A percentile compares a stretch with the other conserved stretches of the same genome.
phyloP scores from a whole-genome alignment of 2,888 invertebrate genomes.

The Agrypnus murinus region DNA sequence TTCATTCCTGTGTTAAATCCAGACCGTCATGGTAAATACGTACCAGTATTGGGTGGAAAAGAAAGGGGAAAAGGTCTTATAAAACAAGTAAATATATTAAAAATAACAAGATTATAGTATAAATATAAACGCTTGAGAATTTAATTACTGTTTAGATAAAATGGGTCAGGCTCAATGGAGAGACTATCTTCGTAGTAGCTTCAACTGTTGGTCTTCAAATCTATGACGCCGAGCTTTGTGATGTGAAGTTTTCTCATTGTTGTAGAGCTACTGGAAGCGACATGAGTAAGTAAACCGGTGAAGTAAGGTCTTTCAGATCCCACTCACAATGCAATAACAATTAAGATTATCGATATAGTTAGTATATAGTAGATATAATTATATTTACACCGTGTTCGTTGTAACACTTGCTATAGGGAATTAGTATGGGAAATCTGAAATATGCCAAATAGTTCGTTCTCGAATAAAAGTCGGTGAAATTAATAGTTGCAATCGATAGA shows the following conservation, averaged over 20 bases:
- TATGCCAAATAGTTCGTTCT: too few species aligned
- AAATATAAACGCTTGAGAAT: too few species aligned
- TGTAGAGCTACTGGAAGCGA: constrained; percentile 55
- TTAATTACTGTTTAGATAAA: constrained; percentile 56
- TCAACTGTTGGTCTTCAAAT: constrained; percentile 62
- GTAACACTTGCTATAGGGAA: too few species aligned
- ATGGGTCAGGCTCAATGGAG: constrained; percentile 59
- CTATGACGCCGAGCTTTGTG: constrained; percentile 58
- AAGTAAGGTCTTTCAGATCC: too few species aligned
- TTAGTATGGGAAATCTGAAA: too few species aligned
- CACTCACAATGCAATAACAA: too few species aligned
- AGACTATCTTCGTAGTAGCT: constrained; percentile 58
- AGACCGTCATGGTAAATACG: constrained; percentile 58
- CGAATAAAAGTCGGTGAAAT: too few species aligned
- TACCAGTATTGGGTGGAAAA: constrained; percentile 57
- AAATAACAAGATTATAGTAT: too few species aligned
- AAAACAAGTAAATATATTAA: constrained; percentile 53
- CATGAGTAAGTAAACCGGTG: constrained; percentile 49
- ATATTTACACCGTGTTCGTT: too few species aligned
- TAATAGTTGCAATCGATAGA: too few species aligned
- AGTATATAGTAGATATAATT: too few species aligned
- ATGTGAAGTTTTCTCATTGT: constrained; percentile 56
- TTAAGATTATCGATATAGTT: too few species aligned
- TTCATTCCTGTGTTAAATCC: constrained; percentile 59
- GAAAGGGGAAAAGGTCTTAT: constrained; percentile 57